Percentiles rank a stretch among this genome's conserved stretches.
phyloP scores from a whole-genome alignment of 1,140 invertebrate genomes.

The Aphaenogaster ashmeadi region DNA sequence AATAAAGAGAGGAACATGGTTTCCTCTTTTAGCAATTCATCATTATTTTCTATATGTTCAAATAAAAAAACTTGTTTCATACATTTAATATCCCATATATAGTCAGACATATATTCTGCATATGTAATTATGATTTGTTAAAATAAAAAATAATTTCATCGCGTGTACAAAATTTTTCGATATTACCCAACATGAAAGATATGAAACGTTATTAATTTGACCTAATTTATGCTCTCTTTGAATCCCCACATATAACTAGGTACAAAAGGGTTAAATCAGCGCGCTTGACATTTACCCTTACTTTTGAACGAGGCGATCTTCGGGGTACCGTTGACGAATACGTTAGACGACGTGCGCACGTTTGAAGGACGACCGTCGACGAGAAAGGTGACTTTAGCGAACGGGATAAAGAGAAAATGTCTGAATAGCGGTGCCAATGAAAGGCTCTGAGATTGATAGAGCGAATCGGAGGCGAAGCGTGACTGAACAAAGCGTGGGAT shows the following conservation, averaged over 20 bases:
- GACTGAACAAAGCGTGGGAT: conserved; percentile 64
- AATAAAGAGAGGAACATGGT: neutral
- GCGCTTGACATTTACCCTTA: neutral
- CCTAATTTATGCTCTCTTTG: conserved; percentile 7
- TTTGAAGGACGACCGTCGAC: conserved; percentile 51
- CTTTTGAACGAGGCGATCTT: conserved; percentile 2
- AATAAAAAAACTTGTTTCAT: neutral
- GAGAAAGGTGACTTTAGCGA: conserved; percentile 42
- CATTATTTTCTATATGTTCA: conserved; percentile 2
- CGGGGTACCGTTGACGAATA: conserved; percentile 43
- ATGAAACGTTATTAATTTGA: conserved; percentile 26
- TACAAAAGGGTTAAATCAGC: conserved; percentile 49
- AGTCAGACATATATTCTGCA: neutral
- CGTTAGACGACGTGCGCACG: conserved; percentile 28
- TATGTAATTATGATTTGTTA: neutral
- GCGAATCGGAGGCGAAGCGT: conserved; percentile 57
- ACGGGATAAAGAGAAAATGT: conserved; percentile 55
- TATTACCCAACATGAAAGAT: neutral
- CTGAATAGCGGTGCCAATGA: conserved; percentile 66
- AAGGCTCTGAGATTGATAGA: conserved; percentile 72
- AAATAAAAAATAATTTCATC: neutral
- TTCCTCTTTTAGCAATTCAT: conserved; percentile 3
- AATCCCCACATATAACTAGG: conserved; percentile 13
- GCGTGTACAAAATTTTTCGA: neutral
- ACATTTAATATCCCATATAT: neutral